phyloP scores from a whole-genome alignment of 2,113 vertebrate genomes.

The Thinocorus orbignyianus region DNA sequence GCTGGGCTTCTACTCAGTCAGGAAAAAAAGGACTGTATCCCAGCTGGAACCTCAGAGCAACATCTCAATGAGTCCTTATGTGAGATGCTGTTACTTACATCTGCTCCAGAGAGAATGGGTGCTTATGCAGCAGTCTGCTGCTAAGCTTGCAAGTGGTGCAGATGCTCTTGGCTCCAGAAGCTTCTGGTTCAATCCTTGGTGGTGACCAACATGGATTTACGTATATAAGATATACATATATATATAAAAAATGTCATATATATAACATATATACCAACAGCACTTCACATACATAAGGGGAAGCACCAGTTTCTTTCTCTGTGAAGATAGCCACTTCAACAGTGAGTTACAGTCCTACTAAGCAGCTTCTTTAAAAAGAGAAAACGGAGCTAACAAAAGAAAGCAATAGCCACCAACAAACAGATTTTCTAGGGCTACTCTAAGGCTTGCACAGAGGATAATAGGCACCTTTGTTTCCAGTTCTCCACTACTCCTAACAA shows the following conservation, averaged over 20 bases:
- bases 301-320: not conserved
- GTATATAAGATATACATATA: not conserved
- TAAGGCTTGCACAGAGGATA: not conserved
- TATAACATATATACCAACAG: not conserved
- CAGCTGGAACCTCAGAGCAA: not conserved
- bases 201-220: not conserved
- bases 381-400: not conserved
- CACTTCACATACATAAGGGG: not conserved
- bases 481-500: not conserved
- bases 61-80: not conserved
- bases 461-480: not conserved
- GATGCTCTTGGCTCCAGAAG: not conserved
- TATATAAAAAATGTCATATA: not conserved
- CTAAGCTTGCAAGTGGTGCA: not conserved
- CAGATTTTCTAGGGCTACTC: not conserved
- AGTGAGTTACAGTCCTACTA: not conserved
- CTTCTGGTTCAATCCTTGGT: not conserved
- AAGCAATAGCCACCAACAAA: not conserved
- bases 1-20: not conserved
- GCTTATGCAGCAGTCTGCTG: not conserved
- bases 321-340: not conserved
- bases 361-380: not conserved
- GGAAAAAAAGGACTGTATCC: not conserved
- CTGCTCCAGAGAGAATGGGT: not conserved
- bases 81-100: not conserved